Evolutionary conservation across 2,113 vertebrate species (phyloP), one percentile per base, ranked within the genome.

Genomic region (Galbula dea): DNA sequence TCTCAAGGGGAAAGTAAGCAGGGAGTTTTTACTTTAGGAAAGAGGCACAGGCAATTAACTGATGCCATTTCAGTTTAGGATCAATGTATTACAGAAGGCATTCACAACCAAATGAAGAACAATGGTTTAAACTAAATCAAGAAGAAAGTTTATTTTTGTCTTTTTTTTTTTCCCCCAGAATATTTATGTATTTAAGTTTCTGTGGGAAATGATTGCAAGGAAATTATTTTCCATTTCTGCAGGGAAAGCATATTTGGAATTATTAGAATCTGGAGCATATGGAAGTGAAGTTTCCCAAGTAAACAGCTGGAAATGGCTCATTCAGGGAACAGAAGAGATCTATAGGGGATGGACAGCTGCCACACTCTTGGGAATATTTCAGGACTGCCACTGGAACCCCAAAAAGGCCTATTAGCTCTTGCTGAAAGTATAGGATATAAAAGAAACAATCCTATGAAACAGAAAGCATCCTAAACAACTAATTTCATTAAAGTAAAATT

Each of bases 291-390:
- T 9, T 73, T 83, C 48, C n/a, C 17, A 62, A 75, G 45, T 4
- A 95, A 65, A 65, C 29, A 86, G 48, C 52, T 92, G 80, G 86
- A 95, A 93, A 92, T n/a, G 65, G 32, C 41, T 83, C 46, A 83
- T 81, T 63, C 52, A 68, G 45, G 72, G 30, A 94, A 36, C n/a
- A 74, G 23, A 32, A 81, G 65, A 87, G 57, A 69, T 91, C 87
- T 72, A 26, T 62, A 68, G 27, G 16, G 26, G 24, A 48, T 52
- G 29, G 79, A 77, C 51, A 61, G 12, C 41, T 86, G 43, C 21
- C 57, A 90, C 45, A 20, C 23, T 54, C 48, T 68, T 72, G 29
- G 17, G 37, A 69, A 39, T 30, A 9, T 66, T 88, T 86, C 57
- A 86, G 29, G 48, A 75, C 54, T 68, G 34, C 32, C 36, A 22